These are phyloP conservation scores for Cydia splendana DNA, from an alignment of 1,140 invertebrate species.

Conservation along the genomic window DNA sequence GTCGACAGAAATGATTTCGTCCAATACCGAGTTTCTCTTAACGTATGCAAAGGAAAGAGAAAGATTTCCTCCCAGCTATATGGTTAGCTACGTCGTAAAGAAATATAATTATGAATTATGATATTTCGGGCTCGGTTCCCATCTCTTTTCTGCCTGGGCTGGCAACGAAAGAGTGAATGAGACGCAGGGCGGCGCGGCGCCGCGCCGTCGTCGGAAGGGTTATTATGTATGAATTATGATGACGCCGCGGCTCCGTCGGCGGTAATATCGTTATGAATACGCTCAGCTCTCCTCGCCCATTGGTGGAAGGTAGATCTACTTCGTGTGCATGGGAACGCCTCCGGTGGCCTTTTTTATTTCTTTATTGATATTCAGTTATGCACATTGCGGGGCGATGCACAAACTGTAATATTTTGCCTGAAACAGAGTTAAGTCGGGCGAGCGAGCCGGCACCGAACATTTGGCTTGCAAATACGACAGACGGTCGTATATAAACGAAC, in stretches of 20 bases:
- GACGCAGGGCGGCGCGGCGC: conserved; percentile 60
- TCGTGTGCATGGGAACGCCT: conserved; percentile 74
- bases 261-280: conserved; percentile 80
- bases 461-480: conserved; percentile 77
- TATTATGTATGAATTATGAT: conserved; percentile 80
- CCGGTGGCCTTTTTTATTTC: conserved; percentile 75
- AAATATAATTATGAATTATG: conserved; percentile 79
- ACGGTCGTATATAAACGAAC: conserved; percentile 78
- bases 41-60: conserved; percentile 56
- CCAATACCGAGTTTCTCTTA: conserved; percentile 30
- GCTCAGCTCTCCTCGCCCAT: conserved; percentile 70
- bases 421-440: conserved; percentile 70
- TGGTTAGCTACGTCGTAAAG: conserved; percentile 52
- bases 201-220: conserved; percentile 72
- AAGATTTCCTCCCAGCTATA: conserved; percentile 50
- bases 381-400: conserved; percentile 74
- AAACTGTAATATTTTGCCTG: conserved; percentile 77
- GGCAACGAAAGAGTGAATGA: conserved; percentile 56
- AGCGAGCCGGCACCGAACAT: conserved; percentile 69
- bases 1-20: background rate
- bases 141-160: conserved; percentile 64
- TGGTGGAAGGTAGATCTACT: conserved; percentile 73
- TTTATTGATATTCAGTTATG: conserved; percentile 79
- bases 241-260: conserved; percentile 73
- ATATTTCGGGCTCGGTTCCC: conserved; percentile 56